Evolutionary conservation across 1,140 invertebrate species (phyloP).

Genomic region (Aphidius gifuensis): DNA sequence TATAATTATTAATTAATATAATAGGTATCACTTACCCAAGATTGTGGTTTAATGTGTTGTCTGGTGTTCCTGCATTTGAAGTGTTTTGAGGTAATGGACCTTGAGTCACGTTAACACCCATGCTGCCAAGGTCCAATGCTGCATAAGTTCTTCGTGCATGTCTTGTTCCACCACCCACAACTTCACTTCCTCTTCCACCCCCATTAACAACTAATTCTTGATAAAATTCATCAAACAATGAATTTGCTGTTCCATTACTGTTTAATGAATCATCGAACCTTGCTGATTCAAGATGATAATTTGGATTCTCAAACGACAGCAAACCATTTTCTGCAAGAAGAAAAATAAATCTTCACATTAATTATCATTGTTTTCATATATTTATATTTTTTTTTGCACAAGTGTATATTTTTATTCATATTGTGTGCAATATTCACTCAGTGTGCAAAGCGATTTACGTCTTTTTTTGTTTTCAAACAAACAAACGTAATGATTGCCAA

Average conservation of each 20-base stretch:
- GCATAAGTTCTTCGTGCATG: slow-evolving; percentile 64
- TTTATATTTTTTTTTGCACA: background rate
- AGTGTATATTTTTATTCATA: background rate
- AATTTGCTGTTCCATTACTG: slow-evolving; percentile 63
- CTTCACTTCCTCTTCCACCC: slow-evolving; percentile 43
- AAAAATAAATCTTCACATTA: slow-evolving; percentile 15
- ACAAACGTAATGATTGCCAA: too few species aligned
- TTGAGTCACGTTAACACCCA: slow-evolving; percentile 69
- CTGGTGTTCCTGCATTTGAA: slow-evolving; percentile 56
- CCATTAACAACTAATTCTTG: slow-evolving; percentile 63
- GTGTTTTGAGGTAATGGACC: slow-evolving; percentile 60
- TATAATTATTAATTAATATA: too few species aligned
- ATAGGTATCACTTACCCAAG: slow-evolving; percentile 45
- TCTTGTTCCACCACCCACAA: slow-evolving; percentile 41
- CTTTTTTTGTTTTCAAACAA: too few species aligned
- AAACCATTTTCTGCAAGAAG: slow-evolving; percentile 77
- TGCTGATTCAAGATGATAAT: slow-evolving; percentile 77
- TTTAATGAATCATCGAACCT: slow-evolving; percentile 76
- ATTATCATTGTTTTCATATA: background rate
- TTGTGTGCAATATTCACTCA: too few species aligned
- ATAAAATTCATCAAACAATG: slow-evolving; percentile 61
- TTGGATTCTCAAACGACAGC: slow-evolving; percentile 83
- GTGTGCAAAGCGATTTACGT: too few species aligned
- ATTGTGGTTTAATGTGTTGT: slow-evolving; percentile 63
- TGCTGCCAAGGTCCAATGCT: slow-evolving; percentile 64